Base-by-base conservation (phyloP, 2,888 invertebrate species). In the Cantharis lateralis region DNA sequence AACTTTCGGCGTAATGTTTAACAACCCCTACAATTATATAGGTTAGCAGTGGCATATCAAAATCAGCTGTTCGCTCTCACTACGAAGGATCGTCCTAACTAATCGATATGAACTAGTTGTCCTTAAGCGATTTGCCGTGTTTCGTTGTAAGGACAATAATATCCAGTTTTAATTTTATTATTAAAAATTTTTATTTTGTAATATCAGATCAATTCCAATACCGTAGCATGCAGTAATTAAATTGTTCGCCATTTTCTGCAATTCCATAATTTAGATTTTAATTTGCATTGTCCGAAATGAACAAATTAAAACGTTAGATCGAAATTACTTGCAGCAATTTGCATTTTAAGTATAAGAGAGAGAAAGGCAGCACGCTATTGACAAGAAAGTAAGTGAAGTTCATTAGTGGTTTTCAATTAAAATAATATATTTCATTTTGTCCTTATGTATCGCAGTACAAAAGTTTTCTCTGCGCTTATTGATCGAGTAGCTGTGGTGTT, bases 391-490 rank as follows among this genome's bases (percentile, higher is more conserved):
- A 24, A n/a, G 10, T 3, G 16, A 68, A 68, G 48, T 13, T 18
- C 20, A 24, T 15, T 32, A 18, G 63, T 9, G 64, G 72, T 64
- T 26, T 71, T 28, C 66, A 64, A 72, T 71, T 63, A 26, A 16
- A 26, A 64, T 15, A 72, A 72, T 64, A 24, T 18, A 66, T n/a
- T 24, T 24, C 20, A 74, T 71, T 74, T 70, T 72, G 78, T 71
- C 76, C 74, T 74, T 78, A 76, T 24, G 24, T 74, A 74, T 72
- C 68, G 72, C 76, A 72, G 73, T 73, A 76, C 77, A 71, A 78
- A 78, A 77, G 77, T 79, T 79, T 79, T 79, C 79, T 79, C 79
- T 72, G 73, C 72, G 77, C 70, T 77, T 79, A 79, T 79, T 79
- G 79, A 79, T 79, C 79, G 77, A 77, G 77, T 77, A 76, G 68